phyloP scores from a whole-genome alignment of 92 coral and sea anemone species.

The Umimayanthus kanabou region DNA sequence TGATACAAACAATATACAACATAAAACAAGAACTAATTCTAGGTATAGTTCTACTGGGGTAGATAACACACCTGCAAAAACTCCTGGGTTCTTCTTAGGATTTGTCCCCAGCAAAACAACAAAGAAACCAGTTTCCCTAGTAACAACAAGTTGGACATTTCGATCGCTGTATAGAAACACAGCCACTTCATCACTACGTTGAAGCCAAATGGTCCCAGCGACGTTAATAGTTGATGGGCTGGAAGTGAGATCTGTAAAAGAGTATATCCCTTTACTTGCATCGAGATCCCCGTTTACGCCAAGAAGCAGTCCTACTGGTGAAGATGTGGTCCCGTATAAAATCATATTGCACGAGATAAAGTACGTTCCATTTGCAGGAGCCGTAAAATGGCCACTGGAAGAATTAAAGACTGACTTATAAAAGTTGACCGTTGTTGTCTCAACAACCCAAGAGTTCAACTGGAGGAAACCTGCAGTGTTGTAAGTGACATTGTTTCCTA shows the following conservation, averaged over 20 bases:
- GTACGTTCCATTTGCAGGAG: constrained; percentile 30
- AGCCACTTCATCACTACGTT: constrained; percentile 2
- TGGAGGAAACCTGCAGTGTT: not conserved
- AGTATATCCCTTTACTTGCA: not conserved
- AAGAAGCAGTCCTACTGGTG: constrained; percentile 8
- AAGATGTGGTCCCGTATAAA: not conserved
- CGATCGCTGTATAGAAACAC: constrained; percentile 16
- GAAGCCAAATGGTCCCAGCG: constrained; percentile 25
- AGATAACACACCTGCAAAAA: constrained; percentile 27
- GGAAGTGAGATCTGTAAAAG: not conserved
- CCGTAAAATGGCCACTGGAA: constrained; percentile 19
- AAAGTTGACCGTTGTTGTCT: not conserved
- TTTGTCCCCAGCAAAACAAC: constrained; percentile 17
- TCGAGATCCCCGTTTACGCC: constrained; percentile 11
- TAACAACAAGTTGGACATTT: not conserved
- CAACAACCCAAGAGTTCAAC: constrained; percentile 7
- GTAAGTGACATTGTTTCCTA: not conserved
- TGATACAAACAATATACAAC: not conserved
- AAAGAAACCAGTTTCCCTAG: constrained; percentile 18
- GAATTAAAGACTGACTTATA: not conserved
- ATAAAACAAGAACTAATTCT: no score
- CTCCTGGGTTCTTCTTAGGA: not conserved
- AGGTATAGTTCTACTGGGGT: no score
- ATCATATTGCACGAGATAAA: constrained; percentile 41
- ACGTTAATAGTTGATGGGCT: constrained; percentile 33